Evolutionary conservation across 1,140 invertebrate genomes (phyloP), one percentile per base, ranked within the genome.

Genomic region (Musca vetustissima): DNA sequence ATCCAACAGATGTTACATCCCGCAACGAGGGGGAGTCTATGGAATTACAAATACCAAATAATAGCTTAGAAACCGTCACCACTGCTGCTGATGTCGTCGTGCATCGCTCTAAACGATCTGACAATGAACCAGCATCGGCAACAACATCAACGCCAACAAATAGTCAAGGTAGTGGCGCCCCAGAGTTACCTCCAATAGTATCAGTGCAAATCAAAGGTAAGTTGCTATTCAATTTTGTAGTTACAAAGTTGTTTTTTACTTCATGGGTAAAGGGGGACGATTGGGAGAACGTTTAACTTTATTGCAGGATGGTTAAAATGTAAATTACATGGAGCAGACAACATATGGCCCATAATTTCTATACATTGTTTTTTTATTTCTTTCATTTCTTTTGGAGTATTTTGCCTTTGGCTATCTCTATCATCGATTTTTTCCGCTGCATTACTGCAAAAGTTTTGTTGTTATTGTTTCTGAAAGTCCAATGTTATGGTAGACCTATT

Each of bases 201-300:
- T 72, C 71, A 2, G 52, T 72, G 24, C 61, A 72, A 69, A 65
- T 66, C 53, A 69, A 77, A 79, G 79, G 79, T 80, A 69, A 75
- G 72, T 67, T n/a, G n/a, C n/a, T 14, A 49, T 43, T 43, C 36
- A 43, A 8, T 43, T 43, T n/a, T n/a, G n/a, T n/a, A n/a, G n/a
- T n/a, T n/a, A n/a, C n/a, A n/a, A n/a, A n/a, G n/a, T n/a, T n/a
- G n/a, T n/a, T n/a, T n/a, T n/a, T n/a, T n/a, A n/a, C n/a, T n/a
- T n/a, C n/a, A n/a, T n/a, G n/a, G n/a, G n/a, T 11, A 43, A 43
- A 8, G 36, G 36, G 36, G 36, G 28, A 9, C 36, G 36, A 3
- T 4, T 4, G 11, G 13, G 36, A 1, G 36, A 43, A 11, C 6
- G 36, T 43, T 8, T n/a, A n/a, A n/a, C n/a, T n/a, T 4, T 43